Conservation (phyloP, 1,140 invertebrate genomes). For the Arctopsyche grandis region DNA sequence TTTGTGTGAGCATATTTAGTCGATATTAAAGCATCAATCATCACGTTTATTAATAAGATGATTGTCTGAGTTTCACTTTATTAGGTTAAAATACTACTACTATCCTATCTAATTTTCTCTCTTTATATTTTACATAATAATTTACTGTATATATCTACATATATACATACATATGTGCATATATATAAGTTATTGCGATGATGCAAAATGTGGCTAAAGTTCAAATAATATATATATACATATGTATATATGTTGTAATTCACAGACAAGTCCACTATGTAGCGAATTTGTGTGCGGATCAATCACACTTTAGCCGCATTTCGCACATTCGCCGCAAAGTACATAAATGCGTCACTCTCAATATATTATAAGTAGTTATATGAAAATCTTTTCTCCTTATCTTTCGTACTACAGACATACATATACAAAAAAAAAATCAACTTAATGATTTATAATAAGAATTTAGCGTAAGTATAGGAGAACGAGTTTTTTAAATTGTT, state of each 20-base stretch:
- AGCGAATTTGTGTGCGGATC: no score
- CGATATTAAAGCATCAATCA: not conserved
- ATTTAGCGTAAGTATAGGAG: conserved; percentile 1
- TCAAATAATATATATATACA: not conserved
- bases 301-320: not conserved
- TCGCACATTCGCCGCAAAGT: not conserved
- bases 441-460: conserved; percentile 34
- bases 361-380: not conserved
- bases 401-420: conserved; percentile 25
- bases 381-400: conserved; percentile 33
- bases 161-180: conserved; percentile 1
- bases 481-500: conserved; percentile 31
- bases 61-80: conserved; percentile 34
- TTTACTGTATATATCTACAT: not conserved
- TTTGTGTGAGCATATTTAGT: not conserved
- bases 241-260: not conserved
- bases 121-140: not conserved
- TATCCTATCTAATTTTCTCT: conserved; percentile 22
- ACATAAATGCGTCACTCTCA: not conserved
- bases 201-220: no score
- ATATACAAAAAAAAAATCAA: conserved; percentile 21
- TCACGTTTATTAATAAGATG: conserved; percentile 12
- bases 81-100: conserved; percentile 21
- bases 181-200: not conserved
- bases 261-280: not conserved